Base-by-base conservation (phyloP, 1,140 invertebrate species). In the Centruroides sculpturatus region DNA sequence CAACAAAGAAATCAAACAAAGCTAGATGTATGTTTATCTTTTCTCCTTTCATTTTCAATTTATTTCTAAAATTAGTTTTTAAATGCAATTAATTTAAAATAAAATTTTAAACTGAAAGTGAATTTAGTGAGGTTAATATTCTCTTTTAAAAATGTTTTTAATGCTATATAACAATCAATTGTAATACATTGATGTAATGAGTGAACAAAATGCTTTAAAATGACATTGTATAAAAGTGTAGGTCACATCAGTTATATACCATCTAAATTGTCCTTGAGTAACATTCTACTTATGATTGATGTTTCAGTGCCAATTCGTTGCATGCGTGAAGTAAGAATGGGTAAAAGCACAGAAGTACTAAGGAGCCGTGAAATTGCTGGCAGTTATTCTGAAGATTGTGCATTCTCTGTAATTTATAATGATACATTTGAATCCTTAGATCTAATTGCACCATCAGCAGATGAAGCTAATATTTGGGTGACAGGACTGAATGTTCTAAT, bases 381-480 rank as follows among this genome's bases (percentile, higher is more conserved):
- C 59, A 66, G 74, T 61, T 78, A 77, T 66, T 69, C 72, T 56
- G 75, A 82, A 64, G 82, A 82, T 61, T 82, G 82, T 69, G 77
- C 79, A 49, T 84, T 83, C 68, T 82, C 81, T 47, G 79, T 83
- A 49, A 76, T 84, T 50, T 81, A 82, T 66, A 81, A 81, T 11
- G 79, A 81, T 49, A 74, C 78, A 48, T 83, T 78, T 71, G 78
- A 81, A 54, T 78, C 78, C 35, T 71, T 83, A 53, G 82, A 83
- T 70, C 69, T 83, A 55, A 77, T 83, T 55, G 82, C 82, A 11
- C 73, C 77, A 54, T 75, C 76, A 35, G 73, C 80, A 8, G 81
- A 82, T 64, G 82, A 83, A 68, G 80, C 82, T 8, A 83, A 81
- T 66, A 81, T 83, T 59, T 83, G 82, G 82, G 76, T 82, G 8